These are phyloP conservation scores for Gymnarchus niloticus DNA, from an alignment of 2,113 vertebrate species.

Conservation along the genomic window DNA sequence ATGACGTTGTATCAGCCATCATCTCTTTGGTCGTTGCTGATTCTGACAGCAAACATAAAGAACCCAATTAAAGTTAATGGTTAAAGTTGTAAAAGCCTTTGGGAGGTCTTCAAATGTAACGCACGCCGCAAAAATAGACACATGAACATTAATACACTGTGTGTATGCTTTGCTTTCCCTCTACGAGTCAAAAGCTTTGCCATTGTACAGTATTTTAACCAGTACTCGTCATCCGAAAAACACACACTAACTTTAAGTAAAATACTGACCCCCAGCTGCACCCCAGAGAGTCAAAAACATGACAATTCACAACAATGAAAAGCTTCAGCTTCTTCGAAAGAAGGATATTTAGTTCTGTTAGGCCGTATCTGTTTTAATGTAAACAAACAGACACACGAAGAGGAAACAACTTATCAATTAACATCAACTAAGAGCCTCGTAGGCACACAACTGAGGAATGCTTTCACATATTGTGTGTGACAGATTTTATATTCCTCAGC, in stretches of 20 bases:
- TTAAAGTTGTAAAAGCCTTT: neutral
- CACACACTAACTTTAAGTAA: neutral
- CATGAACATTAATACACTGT: neutral
- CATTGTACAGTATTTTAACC: neutral
- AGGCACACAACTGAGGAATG: neutral
- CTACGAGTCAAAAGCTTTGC: neutral
- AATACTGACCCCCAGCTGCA: neutral
- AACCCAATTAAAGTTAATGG: slow-evolving; percentile 7
- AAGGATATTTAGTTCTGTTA: neutral
- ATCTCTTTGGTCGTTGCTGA: neutral
- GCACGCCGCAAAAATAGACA: neutral
- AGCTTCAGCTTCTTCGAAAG: neutral
- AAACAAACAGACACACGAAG: neutral
- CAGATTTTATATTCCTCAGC: no score
- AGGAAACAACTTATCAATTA: neutral
- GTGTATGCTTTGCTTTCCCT: neutral
- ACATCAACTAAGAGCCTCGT: neutral
- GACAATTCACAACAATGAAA: neutral
- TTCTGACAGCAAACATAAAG: neutral
- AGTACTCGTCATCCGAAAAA: neutral
- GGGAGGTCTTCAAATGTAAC: neutral
- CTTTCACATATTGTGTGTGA: neutral
- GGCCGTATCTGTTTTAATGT: neutral
- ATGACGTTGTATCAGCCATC: neutral
- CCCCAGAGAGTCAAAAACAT: neutral